Conservation (phyloP, 1,140 invertebrate species). For the Brachionus paranguensis region DNA sequence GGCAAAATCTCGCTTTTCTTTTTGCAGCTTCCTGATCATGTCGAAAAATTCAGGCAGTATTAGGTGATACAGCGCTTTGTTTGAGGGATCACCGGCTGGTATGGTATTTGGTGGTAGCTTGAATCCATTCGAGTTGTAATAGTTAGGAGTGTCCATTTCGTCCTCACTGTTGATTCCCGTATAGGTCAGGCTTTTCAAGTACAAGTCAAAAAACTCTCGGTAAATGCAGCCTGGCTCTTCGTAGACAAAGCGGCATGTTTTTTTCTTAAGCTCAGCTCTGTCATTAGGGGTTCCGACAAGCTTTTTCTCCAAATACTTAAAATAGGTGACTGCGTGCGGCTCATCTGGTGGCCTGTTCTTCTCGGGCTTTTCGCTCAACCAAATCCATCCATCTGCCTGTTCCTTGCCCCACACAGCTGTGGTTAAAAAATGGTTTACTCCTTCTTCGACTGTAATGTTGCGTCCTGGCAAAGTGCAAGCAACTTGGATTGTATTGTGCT, state of each 20-base stretch:
- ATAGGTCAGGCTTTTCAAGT: conserved; percentile 13
- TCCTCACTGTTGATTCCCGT: not conserved
- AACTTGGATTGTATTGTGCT: conserved; percentile 38
- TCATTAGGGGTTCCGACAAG: not conserved
- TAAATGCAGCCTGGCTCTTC: conserved; percentile 8
- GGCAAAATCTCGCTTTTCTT: not conserved
- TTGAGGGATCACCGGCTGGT: conserved; percentile 2
- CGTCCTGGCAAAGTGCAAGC: conserved; percentile 32
- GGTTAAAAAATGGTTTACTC: conserved; percentile 25
- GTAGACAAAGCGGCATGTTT: conserved; percentile 24
- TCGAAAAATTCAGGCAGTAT: conserved; percentile 37
- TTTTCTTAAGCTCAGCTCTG: conserved; percentile 32
- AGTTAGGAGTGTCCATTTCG: not conserved
- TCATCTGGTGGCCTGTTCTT: not conserved
- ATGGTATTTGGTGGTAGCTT: conserved; percentile 15
- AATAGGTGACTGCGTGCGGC: not conserved
- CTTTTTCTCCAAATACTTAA: conserved; percentile 39
- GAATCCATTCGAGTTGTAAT: not conserved
- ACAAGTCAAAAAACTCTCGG: not conserved
- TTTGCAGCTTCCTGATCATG: not conserved
- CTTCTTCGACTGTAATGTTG: conserved; percentile 29
- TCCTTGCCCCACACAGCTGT: conserved; percentile 26
- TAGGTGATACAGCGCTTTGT: not conserved
- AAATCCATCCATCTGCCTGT: not conserved
- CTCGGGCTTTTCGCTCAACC: not conserved